Conservation (phyloP, 2,888 invertebrate species). For the Tipula unca region DNA sequence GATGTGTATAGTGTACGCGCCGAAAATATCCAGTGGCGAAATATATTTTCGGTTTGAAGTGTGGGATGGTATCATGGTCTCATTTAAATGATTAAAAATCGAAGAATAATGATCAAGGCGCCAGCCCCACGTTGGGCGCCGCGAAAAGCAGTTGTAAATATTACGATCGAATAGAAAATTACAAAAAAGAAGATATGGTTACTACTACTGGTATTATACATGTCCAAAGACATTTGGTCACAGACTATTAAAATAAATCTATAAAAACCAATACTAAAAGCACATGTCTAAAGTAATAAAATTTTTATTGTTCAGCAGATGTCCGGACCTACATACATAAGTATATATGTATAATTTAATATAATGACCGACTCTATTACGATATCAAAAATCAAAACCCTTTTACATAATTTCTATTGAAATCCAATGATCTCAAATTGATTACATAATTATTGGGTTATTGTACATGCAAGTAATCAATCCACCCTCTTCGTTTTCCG, state of each 20-base stretch:
- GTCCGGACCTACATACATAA: neutral
- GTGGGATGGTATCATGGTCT: neutral
- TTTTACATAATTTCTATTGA: neutral
- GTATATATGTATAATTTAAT: neutral
- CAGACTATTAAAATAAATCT: neutral
- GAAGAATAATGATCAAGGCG: neutral
- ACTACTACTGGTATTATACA: neutral
- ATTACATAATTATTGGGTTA: neutral
- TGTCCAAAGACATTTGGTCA: neutral
- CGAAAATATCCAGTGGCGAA: neutral
- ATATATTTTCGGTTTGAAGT: neutral
- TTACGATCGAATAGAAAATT: neutral
- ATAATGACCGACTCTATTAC: neutral
- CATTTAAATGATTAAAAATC: neutral
- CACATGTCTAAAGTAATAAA: neutral
- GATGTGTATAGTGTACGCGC: neutral
- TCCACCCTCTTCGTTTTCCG: neutral
- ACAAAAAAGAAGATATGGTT: too few species aligned
- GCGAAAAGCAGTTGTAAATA: neutral
- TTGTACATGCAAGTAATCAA: neutral
- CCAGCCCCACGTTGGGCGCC: neutral
- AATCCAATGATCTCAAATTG: neutral
- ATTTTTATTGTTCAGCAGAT: neutral
- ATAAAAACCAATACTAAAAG: neutral
- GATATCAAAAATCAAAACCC: neutral